Evolutionary conservation across 2,113 vertebrate species (phyloP), one percentile per base, ranked within the genome.

Genomic region (Pseudorhombus dupliciocellatus): DNA sequence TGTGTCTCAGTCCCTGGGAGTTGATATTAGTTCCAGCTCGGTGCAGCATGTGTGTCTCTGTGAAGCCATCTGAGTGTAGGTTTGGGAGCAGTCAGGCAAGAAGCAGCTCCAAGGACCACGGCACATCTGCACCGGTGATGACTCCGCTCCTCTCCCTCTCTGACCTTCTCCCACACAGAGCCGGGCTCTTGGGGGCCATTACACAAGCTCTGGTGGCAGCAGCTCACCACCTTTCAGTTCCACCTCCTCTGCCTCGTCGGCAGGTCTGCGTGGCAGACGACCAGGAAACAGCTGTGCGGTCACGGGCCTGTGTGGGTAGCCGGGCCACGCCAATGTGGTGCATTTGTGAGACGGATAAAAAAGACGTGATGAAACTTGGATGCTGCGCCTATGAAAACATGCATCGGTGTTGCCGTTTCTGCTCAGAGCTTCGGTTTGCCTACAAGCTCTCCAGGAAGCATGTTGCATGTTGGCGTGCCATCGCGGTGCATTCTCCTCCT

Each of bases 271-370:
- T 26, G 62, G 37, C 46, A 34, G 48, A 40, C 15, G 46, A 12
- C 16, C 26, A 48, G 31, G 34, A 48, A 21, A 70, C 20, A 63
- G 51, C 51, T 72, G 11, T 50, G 44, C 30, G 31, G 52, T 34
- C n/a, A 57, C 28, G 42, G 15, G 42, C 16, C 12, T 44, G 42
- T 44, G 34, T 37, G 53, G 0, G 20, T 51, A 11, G 16, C 34
- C 24, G 69, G 69, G 30, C 26, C 16, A 70, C 37, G 26, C 44
- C n/a, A 69, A 54, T 10, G 15, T 14, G 3, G 34, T 61, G 70
- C 28, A 79, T 63, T 66, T 61, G 31, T 21, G 48, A 75, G 60
- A 53, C 59, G 74, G 73, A 65, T 79, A 21, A 67, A 78, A 78
- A 67, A 72, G 20, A 28, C 21, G 31, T n/a, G 37, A 57, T 80